Evolutionary conservation across 1,140 invertebrate genomes (phyloP), one percentile per base, ranked within the genome.

Genomic region (Plodia interpunctella): DNA sequence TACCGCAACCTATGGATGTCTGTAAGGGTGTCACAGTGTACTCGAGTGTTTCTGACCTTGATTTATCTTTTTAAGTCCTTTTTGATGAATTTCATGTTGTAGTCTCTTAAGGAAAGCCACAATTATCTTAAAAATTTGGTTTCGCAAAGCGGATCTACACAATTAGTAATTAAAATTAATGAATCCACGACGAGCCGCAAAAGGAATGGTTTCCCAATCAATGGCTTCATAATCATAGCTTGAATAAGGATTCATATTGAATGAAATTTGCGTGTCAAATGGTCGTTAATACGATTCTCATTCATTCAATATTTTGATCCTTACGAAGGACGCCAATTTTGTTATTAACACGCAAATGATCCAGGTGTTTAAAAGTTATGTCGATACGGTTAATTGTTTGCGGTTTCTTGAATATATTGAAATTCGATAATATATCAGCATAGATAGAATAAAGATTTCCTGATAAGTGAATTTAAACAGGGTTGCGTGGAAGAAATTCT

Each of bases 251-350:
- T 44, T 15, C 38, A 44, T 17, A 17, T 44, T 44, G 38, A 44
- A 44, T 44, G 15, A 15, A 44, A n/a, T 44, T 44, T 44, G 38
- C 38, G 15, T 44, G 38, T 44, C 38, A 44, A 44, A 44, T 44
- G 38, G n/a, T 44, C 38, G 38, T 44, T 15, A 44, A 44, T 44
- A n/a, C n/a, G 38, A 15, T 15, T 3, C 15, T 17, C 38, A 44
- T 44, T 44, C 38, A 44, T 44, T 44, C 13, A 44, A 44, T 44
- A 44, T 44, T 44, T 44, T 44, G 38, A 44, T 44, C 15, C 2
- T 44, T 44, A 44, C 38, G 38, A 44, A 44, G 38, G 38, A 44
- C 38, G 38, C 15, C 38, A 44, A 44, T 44, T 44, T 44, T 44
- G 15, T 44, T 15, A 44, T 44, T 44, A 44, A 4, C 9, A 44